Percentiles rank a stretch among this genome's conserved stretches.
These are phyloP conservation scores for Pammene aurita DNA, from an alignment of 2,888 invertebrate species.

Conservation along the genomic window DNA sequence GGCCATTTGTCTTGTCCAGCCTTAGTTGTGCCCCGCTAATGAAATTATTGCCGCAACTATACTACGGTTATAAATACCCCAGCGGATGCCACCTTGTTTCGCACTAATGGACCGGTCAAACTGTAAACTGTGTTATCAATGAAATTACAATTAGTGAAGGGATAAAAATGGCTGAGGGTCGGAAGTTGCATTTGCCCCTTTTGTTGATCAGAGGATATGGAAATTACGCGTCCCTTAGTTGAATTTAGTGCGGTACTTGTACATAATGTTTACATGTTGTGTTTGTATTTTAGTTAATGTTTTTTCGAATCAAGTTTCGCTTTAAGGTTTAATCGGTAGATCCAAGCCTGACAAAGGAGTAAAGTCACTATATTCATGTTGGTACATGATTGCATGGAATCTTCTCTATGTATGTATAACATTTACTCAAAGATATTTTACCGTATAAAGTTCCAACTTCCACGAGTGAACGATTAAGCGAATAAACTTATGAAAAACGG, in stretches of 20 bases:
- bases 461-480: no score
- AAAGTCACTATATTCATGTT: no score
- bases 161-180: slow-evolving; percentile 77
- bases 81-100: slow-evolving; percentile 80
- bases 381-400: no score
- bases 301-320: neutral
- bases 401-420: no score
- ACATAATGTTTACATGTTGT: slow-evolving; percentile 25
- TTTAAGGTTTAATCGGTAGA: neutral
- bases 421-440: no score
- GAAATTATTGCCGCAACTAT: slow-evolving; percentile 84
- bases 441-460: no score
- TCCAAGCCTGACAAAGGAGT: neutral
- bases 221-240: slow-evolving; percentile 53
- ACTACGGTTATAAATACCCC: slow-evolving; percentile 82
- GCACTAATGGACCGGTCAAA: slow-evolving; percentile 83
- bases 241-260: slow-evolving; percentile 35
- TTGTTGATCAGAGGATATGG: slow-evolving; percentile 59
- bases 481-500: no score
- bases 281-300: slow-evolving; percentile 22
- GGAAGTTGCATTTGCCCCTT: slow-evolving; percentile 70
- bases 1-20: slow-evolving; percentile 84
- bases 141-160: slow-evolving; percentile 81
- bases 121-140: slow-evolving; percentile 84
- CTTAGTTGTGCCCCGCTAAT: slow-evolving; percentile 82